phyloP scores from a whole-genome alignment of 2,888 invertebrate species.

The Amitus sp. region DNA sequence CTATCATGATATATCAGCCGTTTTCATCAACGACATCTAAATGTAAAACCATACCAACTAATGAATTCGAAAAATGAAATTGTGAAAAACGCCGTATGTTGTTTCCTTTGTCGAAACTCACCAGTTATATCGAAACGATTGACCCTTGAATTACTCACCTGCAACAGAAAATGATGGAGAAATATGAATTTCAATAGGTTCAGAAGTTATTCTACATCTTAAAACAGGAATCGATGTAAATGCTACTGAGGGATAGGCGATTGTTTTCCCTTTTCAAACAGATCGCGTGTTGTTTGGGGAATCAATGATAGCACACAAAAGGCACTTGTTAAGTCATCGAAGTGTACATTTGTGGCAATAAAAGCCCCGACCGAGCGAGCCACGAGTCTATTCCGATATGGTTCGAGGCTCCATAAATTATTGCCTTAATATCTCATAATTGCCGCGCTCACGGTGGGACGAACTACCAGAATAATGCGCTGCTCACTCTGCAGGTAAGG shows the following conservation, averaged over 20 bases:
- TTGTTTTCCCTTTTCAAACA: not conserved
- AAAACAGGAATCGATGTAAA: too few relatives aligned
- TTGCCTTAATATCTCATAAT: constrained; percentile 61
- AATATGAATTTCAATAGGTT: too few relatives aligned
- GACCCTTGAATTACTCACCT: not conserved
- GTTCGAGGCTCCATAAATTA: constrained; percentile 55
- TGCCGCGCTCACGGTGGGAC: constrained; percentile 44
- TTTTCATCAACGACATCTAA: too few relatives aligned
- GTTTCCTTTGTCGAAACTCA: too few relatives aligned
- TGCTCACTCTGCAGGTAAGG: constrained; percentile 51
- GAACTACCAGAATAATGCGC: not conserved
- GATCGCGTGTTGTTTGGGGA: not conserved
- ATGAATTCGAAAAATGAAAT: too few relatives aligned
- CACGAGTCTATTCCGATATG: constrained; percentile 43
- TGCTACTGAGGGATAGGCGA: too few relatives aligned
- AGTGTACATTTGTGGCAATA: constrained; percentile 5
- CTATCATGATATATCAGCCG: too few relatives aligned
- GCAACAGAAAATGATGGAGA: not conserved
- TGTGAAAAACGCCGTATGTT: too few relatives aligned
- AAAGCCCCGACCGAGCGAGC: constrained; percentile 13
- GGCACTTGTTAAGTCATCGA: constrained; percentile 5
- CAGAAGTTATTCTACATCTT: too few relatives aligned
- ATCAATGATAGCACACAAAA: not conserved
- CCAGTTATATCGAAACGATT: too few relatives aligned
- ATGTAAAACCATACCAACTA: too few relatives aligned